These are phyloP conservation scores for Neotoma lepida DNA, from an alignment of 2,113 vertebrate species.

Conservation along the genomic window DNA sequence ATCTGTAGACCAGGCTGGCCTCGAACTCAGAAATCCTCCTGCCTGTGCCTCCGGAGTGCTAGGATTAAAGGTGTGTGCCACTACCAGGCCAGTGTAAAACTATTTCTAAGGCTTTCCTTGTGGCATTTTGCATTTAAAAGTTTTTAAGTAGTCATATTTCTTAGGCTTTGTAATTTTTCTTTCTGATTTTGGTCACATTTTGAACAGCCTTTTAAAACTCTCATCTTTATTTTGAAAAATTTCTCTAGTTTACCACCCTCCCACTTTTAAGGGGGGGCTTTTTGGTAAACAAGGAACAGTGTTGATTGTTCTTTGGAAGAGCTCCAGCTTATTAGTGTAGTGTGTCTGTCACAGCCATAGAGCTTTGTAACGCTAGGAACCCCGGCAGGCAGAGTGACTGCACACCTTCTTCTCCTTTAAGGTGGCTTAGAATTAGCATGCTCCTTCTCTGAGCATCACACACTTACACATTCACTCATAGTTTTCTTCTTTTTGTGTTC, in stretches of 20 bases:
- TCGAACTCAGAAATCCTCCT: neutral
- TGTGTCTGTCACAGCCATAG: neutral
- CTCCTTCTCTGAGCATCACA: neutral
- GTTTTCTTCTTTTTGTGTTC: neutral
- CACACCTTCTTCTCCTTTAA: neutral
- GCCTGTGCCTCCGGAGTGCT: no score
- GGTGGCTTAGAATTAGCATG: neutral
- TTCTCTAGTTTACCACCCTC: neutral
- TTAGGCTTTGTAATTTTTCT: constrained; percentile 11
- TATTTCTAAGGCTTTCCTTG: constrained; percentile 7
- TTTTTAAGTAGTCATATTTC: neutral
- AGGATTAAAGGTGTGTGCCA: no score
- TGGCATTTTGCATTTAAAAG: neutral
- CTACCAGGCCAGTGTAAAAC: neutral
- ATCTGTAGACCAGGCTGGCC: no score
- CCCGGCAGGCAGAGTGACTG: neutral
- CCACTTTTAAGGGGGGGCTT: neutral
- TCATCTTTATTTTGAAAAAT: constrained; percentile 43
- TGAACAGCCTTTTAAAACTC: neutral
- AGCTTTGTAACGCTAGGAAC: neutral
- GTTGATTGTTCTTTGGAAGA: constrained; percentile 4
- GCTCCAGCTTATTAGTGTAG: neutral
- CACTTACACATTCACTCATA: neutral
- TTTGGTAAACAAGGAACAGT: constrained; percentile 24
- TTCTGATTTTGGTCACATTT: constrained; percentile 44